phyloP scores from a whole-genome alignment of 2,888 invertebrate genomes.

The Scaptomyza cyrtandrae region DNA sequence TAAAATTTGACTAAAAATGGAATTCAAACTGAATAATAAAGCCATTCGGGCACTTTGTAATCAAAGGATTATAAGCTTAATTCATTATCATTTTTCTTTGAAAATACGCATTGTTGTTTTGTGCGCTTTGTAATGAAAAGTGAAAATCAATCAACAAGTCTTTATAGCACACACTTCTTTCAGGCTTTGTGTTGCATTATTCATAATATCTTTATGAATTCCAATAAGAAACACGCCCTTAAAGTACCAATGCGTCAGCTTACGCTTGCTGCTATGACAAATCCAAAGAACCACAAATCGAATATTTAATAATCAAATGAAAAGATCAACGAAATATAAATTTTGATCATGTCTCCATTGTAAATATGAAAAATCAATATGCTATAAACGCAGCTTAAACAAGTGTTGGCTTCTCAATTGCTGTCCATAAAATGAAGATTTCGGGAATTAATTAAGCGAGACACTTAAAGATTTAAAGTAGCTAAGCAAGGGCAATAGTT shows the following conservation, averaged over 20 bases:
- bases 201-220: constrained; percentile 45
- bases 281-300: constrained; percentile 19
- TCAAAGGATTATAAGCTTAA: background rate
- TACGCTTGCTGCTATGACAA: constrained; percentile 17
- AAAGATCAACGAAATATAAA: constrained; percentile 55
- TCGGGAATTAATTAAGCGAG: constrained; percentile 8
- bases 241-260: constrained; percentile 55
- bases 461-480: constrained; percentile 3
- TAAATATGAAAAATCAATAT: constrained; percentile 54
- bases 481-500: constrained; percentile 20
- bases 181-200: constrained; percentile 51
- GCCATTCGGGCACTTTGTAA: background rate
- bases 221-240: constrained; percentile 44
- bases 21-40: constrained; percentile 9
- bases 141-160: constrained; percentile 50
- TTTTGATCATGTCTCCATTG: constrained; percentile 51
- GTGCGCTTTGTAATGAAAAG: constrained; percentile 50
- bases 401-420: constrained; percentile 47
- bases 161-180: background rate
- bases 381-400: constrained; percentile 41
- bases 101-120: constrained; percentile 32
- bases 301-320: constrained; percentile 23
- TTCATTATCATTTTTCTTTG: background rate
- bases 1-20: constrained; percentile 1
- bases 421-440: constrained; percentile 26